Base-by-base conservation (phyloP, 2,113 vertebrate species). In the Bos indicus region DNA sequence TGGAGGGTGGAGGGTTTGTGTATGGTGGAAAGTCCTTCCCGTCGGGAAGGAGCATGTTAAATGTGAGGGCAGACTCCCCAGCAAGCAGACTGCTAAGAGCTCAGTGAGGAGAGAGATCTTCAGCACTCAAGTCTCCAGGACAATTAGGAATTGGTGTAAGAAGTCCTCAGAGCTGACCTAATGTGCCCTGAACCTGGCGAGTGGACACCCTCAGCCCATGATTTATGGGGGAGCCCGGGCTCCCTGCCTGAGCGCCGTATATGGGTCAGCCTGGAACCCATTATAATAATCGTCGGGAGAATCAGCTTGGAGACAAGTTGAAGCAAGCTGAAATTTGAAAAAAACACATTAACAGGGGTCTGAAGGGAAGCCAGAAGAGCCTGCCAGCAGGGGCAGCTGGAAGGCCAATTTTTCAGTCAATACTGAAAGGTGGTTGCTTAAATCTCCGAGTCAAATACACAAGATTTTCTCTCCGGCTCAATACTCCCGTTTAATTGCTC, bases 351-450 rank as follows among this genome's bases (percentile, higher is more conserved):
- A 93, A 84, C 83, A 78, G 56, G 36, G 87, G 16, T 74, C 87
- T 95, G 96, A 97, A 11, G 54, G 92, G 87, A 89, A 88, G 94
- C 86, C 97, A 88, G 84, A 94, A 90, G 85, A 97, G 96, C 30
- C 84, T 96, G 97, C 90, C 95, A 97, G 90, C 92, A 95, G 83
- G 90, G 90, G 85, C 84, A 97, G 92, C 90, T 97, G 87, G 86
- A 97, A 93, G 96, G 78, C 91, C 89, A 97, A 84, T 80, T 95
- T 93, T 92, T 91, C 15, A 93, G 91, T 96, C 96, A 87, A 81
- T 90, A 80, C 96, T 95, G 89, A 98, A 97, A 97, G 90, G 91
- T 93, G 81, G 52, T 62, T 88, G 88, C 95, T 96, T 94, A 91
- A 95, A 77, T 97, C 88, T 93, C 96, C 17, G 52, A 93, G 90